A percentile compares a stretch with the other conserved stretches of the same genome.
Evolutionary conservation across 2,113 vertebrate species (phyloP).

Genomic region (Istiophorus platypterus): DNA sequence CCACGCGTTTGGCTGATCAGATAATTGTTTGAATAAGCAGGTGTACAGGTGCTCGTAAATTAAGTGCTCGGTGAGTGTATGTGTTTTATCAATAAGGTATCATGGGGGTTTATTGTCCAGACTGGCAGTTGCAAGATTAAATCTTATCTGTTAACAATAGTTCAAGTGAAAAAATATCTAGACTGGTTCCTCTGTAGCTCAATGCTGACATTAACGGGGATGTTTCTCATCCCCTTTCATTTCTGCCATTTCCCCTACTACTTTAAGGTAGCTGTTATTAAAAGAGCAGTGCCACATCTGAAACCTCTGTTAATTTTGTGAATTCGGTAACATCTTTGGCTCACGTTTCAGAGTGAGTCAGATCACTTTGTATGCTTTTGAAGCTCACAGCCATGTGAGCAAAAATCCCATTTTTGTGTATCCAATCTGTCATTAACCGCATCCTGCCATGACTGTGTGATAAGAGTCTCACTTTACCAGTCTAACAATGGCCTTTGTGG

Average conservation of each 20-base stretch:
- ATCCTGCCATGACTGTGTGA: slow-evolving; percentile 14
- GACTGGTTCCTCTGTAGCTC: background rate
- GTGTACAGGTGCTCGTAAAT: background rate
- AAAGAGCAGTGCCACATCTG: background rate
- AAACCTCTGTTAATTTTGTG: background rate
- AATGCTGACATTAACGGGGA: background rate
- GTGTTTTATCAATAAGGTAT: background rate
- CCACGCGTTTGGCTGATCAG: background rate
- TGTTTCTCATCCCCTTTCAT: background rate
- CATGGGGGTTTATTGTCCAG: background rate
- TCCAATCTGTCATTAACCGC: background rate
- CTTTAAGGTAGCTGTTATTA: background rate
- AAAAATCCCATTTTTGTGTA: slow-evolving; percentile 8
- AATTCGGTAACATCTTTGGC: background rate
- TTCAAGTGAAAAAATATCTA: background rate
- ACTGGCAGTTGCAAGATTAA: background rate
- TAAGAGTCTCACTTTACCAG: slow-evolving; percentile 11
- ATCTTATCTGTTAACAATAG: background rate
- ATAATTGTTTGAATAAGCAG: background rate
- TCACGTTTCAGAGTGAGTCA: background rate
- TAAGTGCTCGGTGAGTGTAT: background rate
- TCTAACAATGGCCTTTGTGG: slow-evolving; percentile 7
- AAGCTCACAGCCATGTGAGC: background rate
- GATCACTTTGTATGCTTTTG: background rate
- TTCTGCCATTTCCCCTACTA: background rate